phyloP scores from a whole-genome alignment of 1,140 invertebrate species.

The Cotesia typhae region DNA sequence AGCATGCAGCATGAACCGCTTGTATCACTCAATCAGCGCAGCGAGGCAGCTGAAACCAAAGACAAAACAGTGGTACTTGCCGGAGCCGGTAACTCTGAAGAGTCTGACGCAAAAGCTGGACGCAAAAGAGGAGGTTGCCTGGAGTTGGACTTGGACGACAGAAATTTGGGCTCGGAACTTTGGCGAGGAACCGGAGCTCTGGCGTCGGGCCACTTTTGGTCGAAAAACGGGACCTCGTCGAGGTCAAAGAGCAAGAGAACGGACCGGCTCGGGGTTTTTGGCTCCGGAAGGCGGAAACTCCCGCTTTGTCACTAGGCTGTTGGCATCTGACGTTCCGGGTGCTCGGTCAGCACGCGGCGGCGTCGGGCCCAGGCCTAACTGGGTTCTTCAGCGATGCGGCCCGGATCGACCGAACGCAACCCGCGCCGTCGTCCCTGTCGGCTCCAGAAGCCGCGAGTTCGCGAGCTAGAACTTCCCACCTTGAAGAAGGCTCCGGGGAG shows the following conservation, averaged over 20 bases:
- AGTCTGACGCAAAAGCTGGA: too few species aligned
- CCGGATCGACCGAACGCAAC: conserved; percentile 49
- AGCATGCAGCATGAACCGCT: conserved; percentile 65
- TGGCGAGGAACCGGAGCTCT: neutral
- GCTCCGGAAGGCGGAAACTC: neutral
- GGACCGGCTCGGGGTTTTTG: too few species aligned
- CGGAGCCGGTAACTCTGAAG: neutral
- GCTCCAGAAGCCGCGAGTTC: conserved; percentile 25
- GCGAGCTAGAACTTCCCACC: conserved; percentile 1
- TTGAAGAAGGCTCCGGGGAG: neutral
- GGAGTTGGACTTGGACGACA: too few species aligned
- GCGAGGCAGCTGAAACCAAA: conserved; percentile 31
- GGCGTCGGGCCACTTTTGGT: conserved; percentile 13
- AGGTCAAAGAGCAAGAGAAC: neutral
- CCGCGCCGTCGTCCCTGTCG: conserved; percentile 40
- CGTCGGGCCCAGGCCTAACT: conserved; percentile 48
- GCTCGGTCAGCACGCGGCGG: conserved; percentile 29
- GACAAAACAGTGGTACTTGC: conserved; percentile 2
- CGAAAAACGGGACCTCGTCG: conserved; percentile 10
- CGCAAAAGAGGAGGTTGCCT: too few species aligned
- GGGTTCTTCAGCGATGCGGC: conserved; percentile 57
- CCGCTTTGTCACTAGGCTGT: conserved; percentile 19
- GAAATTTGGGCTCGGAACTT: too few species aligned
- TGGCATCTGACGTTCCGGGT: conserved; percentile 31
- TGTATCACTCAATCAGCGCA: conserved; percentile 31